These are phyloP conservation scores for Rhyacophila brunnea DNA, from an alignment of 1,140 invertebrate genomes.

Conservation along the genomic window DNA sequence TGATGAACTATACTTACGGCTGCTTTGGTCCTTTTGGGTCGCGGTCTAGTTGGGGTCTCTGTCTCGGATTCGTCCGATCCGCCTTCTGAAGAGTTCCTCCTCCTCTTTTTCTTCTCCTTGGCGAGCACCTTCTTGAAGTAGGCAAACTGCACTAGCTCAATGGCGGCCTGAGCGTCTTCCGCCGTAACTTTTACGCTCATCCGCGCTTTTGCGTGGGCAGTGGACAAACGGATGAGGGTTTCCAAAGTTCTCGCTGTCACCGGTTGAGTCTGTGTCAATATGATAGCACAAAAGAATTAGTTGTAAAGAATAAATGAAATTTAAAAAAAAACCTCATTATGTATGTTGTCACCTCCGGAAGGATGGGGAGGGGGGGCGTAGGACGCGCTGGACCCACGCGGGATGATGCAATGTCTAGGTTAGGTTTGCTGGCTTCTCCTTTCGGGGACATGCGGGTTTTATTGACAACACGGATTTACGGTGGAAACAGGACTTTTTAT, in stretches of 20 bases:
- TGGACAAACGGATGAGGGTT: constrained; percentile 95
- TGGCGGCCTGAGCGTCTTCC: constrained; percentile 88
- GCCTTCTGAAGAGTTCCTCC: constrained; percentile 52
- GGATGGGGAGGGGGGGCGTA: too few species aligned
- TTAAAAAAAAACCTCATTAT: too few species aligned
- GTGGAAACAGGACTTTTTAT: too few species aligned
- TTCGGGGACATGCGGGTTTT: too few species aligned
- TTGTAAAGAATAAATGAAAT: too few species aligned
- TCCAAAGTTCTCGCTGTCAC: constrained; percentile 97
- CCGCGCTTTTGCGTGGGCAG: constrained; percentile 96
- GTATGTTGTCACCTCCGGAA: too few species aligned
- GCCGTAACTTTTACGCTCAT: constrained; percentile 80
- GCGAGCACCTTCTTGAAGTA: constrained; percentile 93
- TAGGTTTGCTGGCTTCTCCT: too few species aligned
- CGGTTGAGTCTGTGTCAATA: constrained; percentile 85
- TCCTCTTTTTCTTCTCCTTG: constrained; percentile 71
- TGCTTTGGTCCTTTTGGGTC: constrained; percentile 44
- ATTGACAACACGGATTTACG: too few species aligned
- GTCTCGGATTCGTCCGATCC: constrained; percentile 45
- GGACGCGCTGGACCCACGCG: too few species aligned
- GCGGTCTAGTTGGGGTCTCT: constrained; percentile 39
- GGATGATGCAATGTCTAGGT: too few species aligned
- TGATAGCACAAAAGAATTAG: too few species aligned
- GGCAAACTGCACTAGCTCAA: constrained; percentile 95
- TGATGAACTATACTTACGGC: constrained; percentile 34